Evolutionary conservation across 2,113 vertebrate genomes (phyloP).

Genomic region (Heloderma charlesbogerti): DNA sequence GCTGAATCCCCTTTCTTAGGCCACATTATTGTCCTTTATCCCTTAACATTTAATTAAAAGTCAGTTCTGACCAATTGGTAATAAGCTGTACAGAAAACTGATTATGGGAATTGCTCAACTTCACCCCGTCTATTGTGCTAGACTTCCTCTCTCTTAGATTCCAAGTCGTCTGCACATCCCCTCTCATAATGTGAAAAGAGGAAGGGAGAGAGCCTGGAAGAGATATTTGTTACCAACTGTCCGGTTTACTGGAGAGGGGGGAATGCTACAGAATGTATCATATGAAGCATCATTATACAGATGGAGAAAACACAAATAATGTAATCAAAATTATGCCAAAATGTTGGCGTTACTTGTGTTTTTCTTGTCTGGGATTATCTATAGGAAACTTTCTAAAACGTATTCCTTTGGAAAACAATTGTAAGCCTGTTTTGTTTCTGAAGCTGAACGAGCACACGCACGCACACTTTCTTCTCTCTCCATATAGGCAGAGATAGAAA

Average conservation of each 20-base stretch:
- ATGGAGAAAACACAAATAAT: slow-evolving; percentile 60
- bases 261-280: slow-evolving; percentile 61
- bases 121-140: slow-evolving; percentile 64
- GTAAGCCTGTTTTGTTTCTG: slow-evolving; percentile 47
- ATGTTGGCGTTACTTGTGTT: slow-evolving; percentile 44
- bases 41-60: slow-evolving; percentile 82
- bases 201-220: slow-evolving; percentile 26
- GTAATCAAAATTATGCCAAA: slow-evolving; percentile 56
- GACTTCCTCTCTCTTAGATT: slow-evolving; percentile 71
- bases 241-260: slow-evolving; percentile 30
- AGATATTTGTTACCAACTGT: slow-evolving; percentile 63
- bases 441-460: slow-evolving; percentile 1
- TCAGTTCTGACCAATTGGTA: slow-evolving; percentile 71
- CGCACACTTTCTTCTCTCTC: no score
- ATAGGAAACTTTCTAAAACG: slow-evolving; percentile 51
- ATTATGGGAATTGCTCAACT: slow-evolving; percentile 76
- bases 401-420: slow-evolving; percentile 28
- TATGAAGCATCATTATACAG: neutral
- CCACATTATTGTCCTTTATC: slow-evolving; percentile 75
- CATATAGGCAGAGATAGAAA: neutral
- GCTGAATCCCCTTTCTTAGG: slow-evolving; percentile 71
- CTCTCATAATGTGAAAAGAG: slow-evolving; percentile 65
- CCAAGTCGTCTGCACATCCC: slow-evolving; percentile 71
- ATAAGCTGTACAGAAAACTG: slow-evolving; percentile 78
- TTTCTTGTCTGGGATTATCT: slow-evolving; percentile 56